Evolutionary conservation across 2,113 vertebrate genomes (phyloP), one percentile per base, ranked within the genome.

Genomic region (Dipodomys spectabilis): DNA sequence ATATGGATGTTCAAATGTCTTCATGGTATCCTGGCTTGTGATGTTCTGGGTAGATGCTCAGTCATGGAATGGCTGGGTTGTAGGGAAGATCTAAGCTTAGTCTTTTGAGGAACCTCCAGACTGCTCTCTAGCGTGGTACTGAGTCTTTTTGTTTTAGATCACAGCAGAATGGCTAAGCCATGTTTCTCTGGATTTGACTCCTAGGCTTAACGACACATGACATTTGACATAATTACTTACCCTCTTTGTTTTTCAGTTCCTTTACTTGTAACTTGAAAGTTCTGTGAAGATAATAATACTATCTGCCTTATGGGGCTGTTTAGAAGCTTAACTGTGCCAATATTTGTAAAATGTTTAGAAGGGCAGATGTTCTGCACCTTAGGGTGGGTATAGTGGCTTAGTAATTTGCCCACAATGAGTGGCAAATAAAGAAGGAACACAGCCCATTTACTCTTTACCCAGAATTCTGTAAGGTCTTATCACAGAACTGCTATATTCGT

Each of bases 291-390:
- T 78, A 80, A 60, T 11, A 75, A 30, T 83, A 74, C 18, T 35
- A 81, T 60, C 53, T 60, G 25, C 7, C 60, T 73, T 65, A 22
- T 1, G 35, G 53, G 7, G 23, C 67, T 84, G 18, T 87, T 87
- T 89, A 57, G 39, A 96, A 81, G 57, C 28, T 0, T 49, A 22
- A 86, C 22, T 77, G 32, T 81, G 57, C 82, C 53, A 92, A 49
- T 84, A 64, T 94, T 94, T 95, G n/a, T 82, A 73, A 87, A 91
- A 35, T 44, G 16, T 23, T 86, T 73, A 92, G 53, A 86, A 69
- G 18, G 91, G 1, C 75, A 67, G 81, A 86, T 75, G n/a, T 15
- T 75, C 10, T 80, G 23, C 2, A 16, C 20, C 57, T 83, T 69
- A 6, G 53, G 6, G 44, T 28, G 5, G 71, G n/a, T 53, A 9